A percentile compares a stretch with the other conserved stretches of the same genome.
These are phyloP conservation scores for Acrossocheilus wenchowensis DNA, from an alignment of 2,797 vertebrate species.

Conservation along the genomic window DNA sequence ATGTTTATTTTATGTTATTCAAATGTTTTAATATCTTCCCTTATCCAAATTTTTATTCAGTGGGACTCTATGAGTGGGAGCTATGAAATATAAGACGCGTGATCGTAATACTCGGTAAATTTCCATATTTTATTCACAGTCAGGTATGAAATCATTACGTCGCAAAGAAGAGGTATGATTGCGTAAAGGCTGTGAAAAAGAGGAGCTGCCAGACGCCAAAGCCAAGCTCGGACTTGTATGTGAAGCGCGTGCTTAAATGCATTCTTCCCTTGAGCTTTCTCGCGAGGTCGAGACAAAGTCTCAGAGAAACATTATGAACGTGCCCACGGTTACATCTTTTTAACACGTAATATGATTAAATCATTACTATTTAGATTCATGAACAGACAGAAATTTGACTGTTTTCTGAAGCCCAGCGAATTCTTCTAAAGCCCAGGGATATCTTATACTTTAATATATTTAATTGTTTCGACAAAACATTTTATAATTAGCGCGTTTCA, in stretches of 20 bases:
- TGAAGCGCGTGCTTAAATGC: slow-evolving; percentile 70
- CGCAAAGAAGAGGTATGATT: slow-evolving; percentile 35
- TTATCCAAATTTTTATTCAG: background rate
- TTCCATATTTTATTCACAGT: background rate
- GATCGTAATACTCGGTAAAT: background rate
- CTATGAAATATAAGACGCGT: background rate
- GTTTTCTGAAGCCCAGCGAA: background rate
- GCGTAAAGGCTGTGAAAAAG: slow-evolving; percentile 70
- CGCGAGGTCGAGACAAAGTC: slow-evolving; percentile 58
- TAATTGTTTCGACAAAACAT: background rate
- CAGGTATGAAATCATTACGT: background rate
- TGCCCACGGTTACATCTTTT: background rate
- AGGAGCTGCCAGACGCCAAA: slow-evolving; percentile 63
- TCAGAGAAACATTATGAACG: slow-evolving; percentile 32
- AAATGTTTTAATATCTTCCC: background rate
- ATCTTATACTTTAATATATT: background rate
- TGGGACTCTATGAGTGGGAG: background rate
- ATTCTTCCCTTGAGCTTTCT: slow-evolving; percentile 68
- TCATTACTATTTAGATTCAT: background rate
- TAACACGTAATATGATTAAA: background rate
- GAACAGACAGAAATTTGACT: background rate
- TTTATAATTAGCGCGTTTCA: background rate
- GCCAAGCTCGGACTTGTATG: slow-evolving; percentile 83
- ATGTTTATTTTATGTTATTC: background rate
- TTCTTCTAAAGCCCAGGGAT: background rate